Base-by-base conservation (phyloP, 2,113 vertebrate genomes). In the Neogale vison region DNA sequence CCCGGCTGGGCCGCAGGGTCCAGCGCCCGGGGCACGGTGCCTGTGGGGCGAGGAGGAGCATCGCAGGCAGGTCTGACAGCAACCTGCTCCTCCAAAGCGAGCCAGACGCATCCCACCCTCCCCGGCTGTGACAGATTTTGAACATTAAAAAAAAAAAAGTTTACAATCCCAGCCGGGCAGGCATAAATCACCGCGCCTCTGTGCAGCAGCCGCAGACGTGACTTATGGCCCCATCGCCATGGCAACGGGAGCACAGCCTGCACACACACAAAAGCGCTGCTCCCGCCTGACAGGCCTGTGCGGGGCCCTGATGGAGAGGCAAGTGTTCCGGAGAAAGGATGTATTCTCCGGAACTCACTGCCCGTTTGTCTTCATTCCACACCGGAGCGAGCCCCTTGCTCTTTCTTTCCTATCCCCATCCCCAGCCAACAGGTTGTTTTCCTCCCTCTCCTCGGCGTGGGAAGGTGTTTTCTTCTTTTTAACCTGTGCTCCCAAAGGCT, bases 201-300 rank as follows among this genome's bases (percentile, higher is more conserved):
- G 92, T 98, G 98, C 97, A 98, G 98, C 97, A 94, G 98, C 91
- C 57, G 96, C 96, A 98, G 98, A 98, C 97, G 91, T 98, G 98
- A 99, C 98, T 98, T 98, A 98, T 95, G 98, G 98, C 97, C 99
- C 97, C 96, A 98, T 99, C 11, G 79, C 99, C 98, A 99, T 98
- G 98, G 98, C 98, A 99, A 99, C 98, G 1, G 71, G 90, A 97
- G 94, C 65, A 0, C 65, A 92, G 95, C 98, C 94, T 0, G 96
- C 98, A 98, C 97, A 96, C 13, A 85, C 97, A 98, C 98, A 99
- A 98, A 99, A 98, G 97, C 97, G 23, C 97, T 77, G 85, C 97
- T 97, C 97, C 93, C 0, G 1, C 97, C 96, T 98, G 98, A 98
- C 98, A 98, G 97, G 98, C 96, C 97, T 98, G 98, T 96, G 98